Evolutionary conservation across 2,797 vertebrate species (phyloP).

Genomic region (Urophycis tenuis): DNA sequence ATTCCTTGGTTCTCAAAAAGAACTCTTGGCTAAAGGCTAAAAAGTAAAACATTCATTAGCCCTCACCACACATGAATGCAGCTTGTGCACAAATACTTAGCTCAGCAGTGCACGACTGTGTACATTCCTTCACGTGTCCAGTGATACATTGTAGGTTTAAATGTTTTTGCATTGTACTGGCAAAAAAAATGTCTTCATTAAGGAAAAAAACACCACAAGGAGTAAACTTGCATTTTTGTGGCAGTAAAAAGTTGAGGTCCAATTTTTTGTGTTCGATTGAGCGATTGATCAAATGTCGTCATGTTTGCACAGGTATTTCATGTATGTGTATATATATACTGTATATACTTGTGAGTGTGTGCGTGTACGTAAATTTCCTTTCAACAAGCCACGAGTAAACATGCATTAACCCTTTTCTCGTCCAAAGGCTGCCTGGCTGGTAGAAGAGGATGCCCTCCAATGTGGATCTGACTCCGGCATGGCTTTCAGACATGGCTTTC

Average conservation of each 20-base stretch:
- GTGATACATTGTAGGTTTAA: conserved; percentile 45
- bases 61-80: conserved; percentile 35
- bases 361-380: conserved; percentile 52
- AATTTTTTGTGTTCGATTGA: conserved; percentile 49
- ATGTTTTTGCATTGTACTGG: conserved; percentile 62
- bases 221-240: conserved; percentile 52
- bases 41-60: conserved; percentile 35
- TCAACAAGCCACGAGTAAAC: conserved; percentile 58
- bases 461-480: conserved; percentile 18
- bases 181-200: conserved; percentile 37
- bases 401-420: conserved; percentile 57
- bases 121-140: conserved; percentile 55
- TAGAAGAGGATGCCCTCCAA: conserved; percentile 41
- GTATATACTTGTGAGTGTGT: conserved; percentile 33
- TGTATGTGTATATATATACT: conserved; percentile 20
- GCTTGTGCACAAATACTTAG: conserved; percentile 29
- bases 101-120: conserved; percentile 33
- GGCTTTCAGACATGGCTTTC: background rate
- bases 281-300: conserved; percentile 24
- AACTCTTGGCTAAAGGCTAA: conserved; percentile 29
- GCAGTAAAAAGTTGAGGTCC: conserved; percentile 38
- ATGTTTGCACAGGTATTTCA: conserved; percentile 4
- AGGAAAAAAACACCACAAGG: conserved; percentile 44
- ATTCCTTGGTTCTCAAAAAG: conserved; percentile 32
- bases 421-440: conserved; percentile 52